A percentile compares a stretch with the other conserved stretches of the same genome.
These are phyloP conservation scores for Solea solea DNA, from an alignment of 2,113 vertebrate genomes.

Conservation along the genomic window DNA sequence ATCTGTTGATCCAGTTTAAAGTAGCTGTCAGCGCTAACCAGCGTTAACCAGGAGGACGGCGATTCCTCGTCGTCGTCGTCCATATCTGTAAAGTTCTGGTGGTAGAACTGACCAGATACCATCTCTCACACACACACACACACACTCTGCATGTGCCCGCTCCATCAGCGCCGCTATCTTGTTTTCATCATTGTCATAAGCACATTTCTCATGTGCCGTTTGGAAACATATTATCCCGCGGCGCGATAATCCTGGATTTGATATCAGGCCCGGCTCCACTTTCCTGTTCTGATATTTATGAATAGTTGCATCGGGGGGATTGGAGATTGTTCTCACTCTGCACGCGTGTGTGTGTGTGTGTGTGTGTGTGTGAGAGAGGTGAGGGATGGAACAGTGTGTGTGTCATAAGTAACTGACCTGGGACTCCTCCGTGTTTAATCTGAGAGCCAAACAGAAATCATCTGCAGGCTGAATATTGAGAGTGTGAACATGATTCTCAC, in stretches of 20 bases:
- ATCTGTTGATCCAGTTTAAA: too few species aligned
- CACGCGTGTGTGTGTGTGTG: conserved; percentile 32
- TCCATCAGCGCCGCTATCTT: conserved; percentile 70
- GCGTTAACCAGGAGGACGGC: conserved; percentile 79
- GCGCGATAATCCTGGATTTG: conserved; percentile 63
- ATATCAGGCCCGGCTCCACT: conserved; percentile 66
- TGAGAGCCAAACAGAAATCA: conserved; percentile 74
- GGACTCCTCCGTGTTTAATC: conserved; percentile 79
- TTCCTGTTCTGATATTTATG: conserved; percentile 74
- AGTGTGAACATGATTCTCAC: conserved; percentile 37
- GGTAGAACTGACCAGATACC: conserved; percentile 40
- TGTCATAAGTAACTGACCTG: conserved; percentile 79
- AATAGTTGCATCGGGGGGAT: conserved; percentile 68
- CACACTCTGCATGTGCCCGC: conserved; percentile 16
- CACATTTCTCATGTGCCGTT: conserved; percentile 72
- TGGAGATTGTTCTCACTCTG: conserved; percentile 62
- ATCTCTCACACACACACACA: conserved; percentile 56
- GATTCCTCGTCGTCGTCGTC: background rate
- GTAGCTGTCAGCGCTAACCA: conserved; percentile 50
- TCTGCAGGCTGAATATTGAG: conserved; percentile 76
- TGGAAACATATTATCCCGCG: conserved; percentile 67
- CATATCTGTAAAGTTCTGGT: conserved; percentile 31
- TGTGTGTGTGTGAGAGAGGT: conserved; percentile 60
- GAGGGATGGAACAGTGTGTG: conserved; percentile 70
- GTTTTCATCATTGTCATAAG: conserved; percentile 73